A percentile compares a stretch with the other conserved stretches of the same genome.
Conservation (phyloP, 2,888 invertebrate genomes). For the Acronicta leporina region DNA sequence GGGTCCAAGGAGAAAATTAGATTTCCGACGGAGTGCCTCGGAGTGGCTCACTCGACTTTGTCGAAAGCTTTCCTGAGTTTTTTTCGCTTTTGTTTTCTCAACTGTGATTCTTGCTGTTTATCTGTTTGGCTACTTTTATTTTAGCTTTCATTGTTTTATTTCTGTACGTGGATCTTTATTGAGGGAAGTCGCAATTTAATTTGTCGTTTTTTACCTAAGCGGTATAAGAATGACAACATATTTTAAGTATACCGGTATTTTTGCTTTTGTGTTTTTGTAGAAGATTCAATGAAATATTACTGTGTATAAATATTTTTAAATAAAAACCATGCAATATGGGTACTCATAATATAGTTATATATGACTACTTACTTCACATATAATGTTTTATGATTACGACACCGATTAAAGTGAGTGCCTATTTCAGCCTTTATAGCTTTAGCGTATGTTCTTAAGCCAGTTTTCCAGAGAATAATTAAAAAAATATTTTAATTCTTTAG, state of each 20-base stretch:
- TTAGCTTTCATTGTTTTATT: constrained; percentile 80
- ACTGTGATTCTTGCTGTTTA: constrained; percentile 82
- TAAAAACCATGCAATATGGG: too few relatives aligned
- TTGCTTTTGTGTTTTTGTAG: not conserved
- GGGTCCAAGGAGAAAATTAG: constrained; percentile 86
- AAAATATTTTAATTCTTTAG: too few relatives aligned
- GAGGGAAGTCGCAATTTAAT: constrained; percentile 65
- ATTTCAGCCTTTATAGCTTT: constrained; percentile 11
- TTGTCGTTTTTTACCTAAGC: constrained; percentile 56
- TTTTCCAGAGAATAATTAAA: too few relatives aligned
- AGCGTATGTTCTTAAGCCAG: too few relatives aligned
- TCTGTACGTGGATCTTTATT: constrained; percentile 74
- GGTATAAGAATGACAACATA: constrained; percentile 55
- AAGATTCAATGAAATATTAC: too few relatives aligned
- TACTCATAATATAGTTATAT: too few relatives aligned
- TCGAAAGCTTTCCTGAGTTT: constrained; percentile 80
- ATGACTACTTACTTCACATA: not conserved
- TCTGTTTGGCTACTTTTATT: constrained; percentile 81
- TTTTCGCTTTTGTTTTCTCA: constrained; percentile 70
- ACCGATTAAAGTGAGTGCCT: constrained; percentile 9
- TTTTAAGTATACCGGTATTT: constrained; percentile 39
- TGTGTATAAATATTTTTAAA: too few relatives aligned
- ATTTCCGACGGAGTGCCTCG: constrained; percentile 82
- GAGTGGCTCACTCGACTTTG: constrained; percentile 82
- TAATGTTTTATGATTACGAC: constrained; percentile 31